Percentiles rank a stretch among this genome's conserved stretches.
phyloP scores from a whole-genome alignment of 2,888 invertebrate species.

The Drosophila greeni region DNA sequence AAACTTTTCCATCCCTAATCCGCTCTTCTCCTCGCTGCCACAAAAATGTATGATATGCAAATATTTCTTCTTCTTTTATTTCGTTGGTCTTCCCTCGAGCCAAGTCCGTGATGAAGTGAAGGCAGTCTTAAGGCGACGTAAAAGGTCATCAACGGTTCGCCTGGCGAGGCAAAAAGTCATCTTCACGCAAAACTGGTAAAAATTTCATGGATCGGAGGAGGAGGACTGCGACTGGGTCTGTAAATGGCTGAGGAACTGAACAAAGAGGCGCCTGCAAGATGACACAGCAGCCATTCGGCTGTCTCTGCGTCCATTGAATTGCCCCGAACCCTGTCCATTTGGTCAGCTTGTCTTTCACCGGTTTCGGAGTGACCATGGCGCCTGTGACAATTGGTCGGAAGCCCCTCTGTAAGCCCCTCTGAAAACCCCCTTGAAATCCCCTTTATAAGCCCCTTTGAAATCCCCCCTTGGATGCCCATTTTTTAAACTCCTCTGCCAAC shows the following conservation, averaged over 20 bases:
- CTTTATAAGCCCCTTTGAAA: neutral
- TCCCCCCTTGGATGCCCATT: neutral
- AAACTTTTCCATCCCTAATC: neutral
- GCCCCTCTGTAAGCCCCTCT: neutral
- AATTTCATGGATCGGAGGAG: slow-evolving; percentile 5
- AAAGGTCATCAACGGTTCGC: slow-evolving; percentile 58
- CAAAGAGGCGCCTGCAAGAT: slow-evolving; percentile 67
- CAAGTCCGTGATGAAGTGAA: slow-evolving; percentile 44
- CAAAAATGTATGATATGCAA: slow-evolving; percentile 67
- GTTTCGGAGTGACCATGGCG: slow-evolving; percentile 67
- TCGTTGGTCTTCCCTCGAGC: slow-evolving; percentile 13
- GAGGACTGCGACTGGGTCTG: slow-evolving; percentile 3
- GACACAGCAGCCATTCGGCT: slow-evolving; percentile 58
- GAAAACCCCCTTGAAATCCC: neutral
- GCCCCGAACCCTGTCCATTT: slow-evolving; percentile 26
- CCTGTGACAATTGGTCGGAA: slow-evolving; percentile 50
- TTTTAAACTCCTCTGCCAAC: neutral
- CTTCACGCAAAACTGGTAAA: slow-evolving; percentile 42
- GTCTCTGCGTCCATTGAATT: slow-evolving; percentile 9
- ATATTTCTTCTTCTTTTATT: slow-evolving; percentile 42
- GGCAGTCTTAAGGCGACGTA: slow-evolving; percentile 60
- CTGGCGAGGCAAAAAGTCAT: slow-evolving; percentile 45
- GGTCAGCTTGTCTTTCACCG: slow-evolving; percentile 59
- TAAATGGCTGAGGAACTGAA: slow-evolving; percentile 18
- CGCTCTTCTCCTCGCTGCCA: slow-evolving; percentile 6